Evolutionary conservation across 2,797 vertebrate genomes (phyloP), one percentile per base, ranked within the genome.

Genomic region (Darevskia mixta): DNA sequence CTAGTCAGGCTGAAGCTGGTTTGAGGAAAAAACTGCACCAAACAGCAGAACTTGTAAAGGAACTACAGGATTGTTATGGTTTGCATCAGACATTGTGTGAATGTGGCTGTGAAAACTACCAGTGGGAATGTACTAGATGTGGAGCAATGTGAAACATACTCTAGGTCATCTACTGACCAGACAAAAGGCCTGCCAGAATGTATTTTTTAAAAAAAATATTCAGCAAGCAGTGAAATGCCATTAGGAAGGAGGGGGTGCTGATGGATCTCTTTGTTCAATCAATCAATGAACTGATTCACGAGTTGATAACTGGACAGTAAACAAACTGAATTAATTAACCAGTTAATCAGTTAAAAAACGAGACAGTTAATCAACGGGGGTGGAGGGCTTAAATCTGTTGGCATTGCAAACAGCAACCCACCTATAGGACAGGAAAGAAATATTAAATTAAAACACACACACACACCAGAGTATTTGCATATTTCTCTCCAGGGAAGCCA

Each of bases 321-420:
- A 84, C 77, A 38, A 87, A 87, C 86, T 75, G 79, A 85, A 89
- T 89, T 75, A 85, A 89, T 89, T 80, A 80, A 85, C 41, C 27
- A 71, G 71, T 66, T 76, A 82, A 89, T 86, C 43, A 76, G 61
- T 81, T 76, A 76, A 89, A 49, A 73, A 76, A 69, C 71, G 25
- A 43, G 88, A 69, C 61, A 76, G 72, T 85, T 85, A 41, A 88
- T 82, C 71, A 86, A 27, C 41, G 6, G 20, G 45, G 69, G 29
- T 58, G 9, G 35, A 9, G 8, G 3, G 35, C 45, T 78, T 82
- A 76, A 82, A 41, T 76, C 49, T 17, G 55, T 61, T 45, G 69
- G 32, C 41, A 13, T 81, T 77, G 23, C 32, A 41, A 38, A 38
- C 41, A 49, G 43, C 64, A 58, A 35, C n/a, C 61, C 45, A 71